Conservation (phyloP, 2,797 vertebrate species). For the Peromyscus aztecus region DNA sequence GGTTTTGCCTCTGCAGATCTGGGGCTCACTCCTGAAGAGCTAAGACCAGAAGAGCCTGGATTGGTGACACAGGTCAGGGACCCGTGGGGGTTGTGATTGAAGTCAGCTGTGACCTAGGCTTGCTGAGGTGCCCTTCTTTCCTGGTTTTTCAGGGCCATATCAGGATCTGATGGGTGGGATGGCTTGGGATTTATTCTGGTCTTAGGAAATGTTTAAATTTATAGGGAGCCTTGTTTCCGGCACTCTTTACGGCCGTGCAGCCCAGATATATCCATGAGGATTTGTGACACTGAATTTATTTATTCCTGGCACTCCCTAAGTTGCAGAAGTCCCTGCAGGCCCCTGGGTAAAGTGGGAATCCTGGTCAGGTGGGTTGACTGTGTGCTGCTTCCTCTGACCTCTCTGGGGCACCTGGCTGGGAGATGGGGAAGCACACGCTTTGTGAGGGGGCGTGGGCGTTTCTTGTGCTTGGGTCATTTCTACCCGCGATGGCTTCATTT, state of each 20-base stretch:
- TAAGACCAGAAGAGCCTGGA: background rate
- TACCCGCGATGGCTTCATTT: slow-evolving; percentile 63
- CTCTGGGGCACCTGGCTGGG: background rate
- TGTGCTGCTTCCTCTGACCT: background rate
- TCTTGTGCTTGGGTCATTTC: slow-evolving; percentile 52
- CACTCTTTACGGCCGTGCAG: background rate
- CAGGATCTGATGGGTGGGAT: background rate
- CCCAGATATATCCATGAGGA: background rate
- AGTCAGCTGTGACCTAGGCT: background rate
- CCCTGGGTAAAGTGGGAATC: background rate
- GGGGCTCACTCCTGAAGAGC: background rate
- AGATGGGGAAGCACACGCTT: background rate
- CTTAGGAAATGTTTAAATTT: background rate
- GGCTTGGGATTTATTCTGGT: background rate
- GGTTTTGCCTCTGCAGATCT: background rate
- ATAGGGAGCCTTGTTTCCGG: background rate
- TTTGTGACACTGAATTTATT: background rate
- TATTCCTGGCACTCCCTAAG: background rate
- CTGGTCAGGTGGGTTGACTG: background rate
- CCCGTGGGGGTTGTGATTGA: background rate
- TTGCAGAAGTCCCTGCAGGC: background rate
- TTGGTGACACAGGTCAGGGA: background rate
- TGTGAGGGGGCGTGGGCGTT: background rate
- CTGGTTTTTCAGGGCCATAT: background rate
- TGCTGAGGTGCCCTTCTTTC: background rate